Evolutionary conservation across 2,888 invertebrate species (phyloP).

Genomic region (Seladonia tumulorum): DNA sequence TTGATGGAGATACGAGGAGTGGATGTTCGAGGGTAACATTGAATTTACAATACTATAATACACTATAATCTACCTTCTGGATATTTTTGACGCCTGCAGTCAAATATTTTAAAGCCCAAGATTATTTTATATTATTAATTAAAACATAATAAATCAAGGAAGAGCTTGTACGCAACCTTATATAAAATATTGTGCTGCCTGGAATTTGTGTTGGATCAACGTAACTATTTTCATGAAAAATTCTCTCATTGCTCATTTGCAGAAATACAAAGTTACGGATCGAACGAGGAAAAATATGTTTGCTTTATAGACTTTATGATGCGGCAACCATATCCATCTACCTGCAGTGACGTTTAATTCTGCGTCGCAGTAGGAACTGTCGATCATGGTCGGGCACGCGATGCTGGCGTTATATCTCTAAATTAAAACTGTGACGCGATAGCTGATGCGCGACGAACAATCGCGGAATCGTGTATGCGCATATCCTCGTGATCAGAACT

Average conservation of each 20-base stretch:
- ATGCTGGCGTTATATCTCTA: conserved; percentile 28
- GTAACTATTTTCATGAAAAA: no score
- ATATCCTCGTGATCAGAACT: conserved; percentile 11
- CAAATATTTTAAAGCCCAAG: not conserved
- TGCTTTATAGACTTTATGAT: not conserved
- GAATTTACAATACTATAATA: not conserved
- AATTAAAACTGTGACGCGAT: conserved; percentile 42
- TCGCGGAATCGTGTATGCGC: not conserved
- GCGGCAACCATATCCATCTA: conserved; percentile 13
- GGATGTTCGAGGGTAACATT: not conserved
- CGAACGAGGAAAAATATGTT: not conserved
- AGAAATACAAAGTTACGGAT: not conserved
- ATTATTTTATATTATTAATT: no score
- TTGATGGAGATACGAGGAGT: not conserved
- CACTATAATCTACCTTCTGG: not conserved
- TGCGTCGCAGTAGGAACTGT: conserved; percentile 37
- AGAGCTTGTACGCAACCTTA: no score
- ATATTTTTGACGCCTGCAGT: not conserved
- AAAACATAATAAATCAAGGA: no score
- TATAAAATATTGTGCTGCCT: no score
- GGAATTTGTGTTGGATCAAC: no score
- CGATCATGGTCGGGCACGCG: conserved; percentile 49
- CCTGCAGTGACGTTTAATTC: conserved; percentile 39
- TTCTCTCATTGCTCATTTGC: not conserved
- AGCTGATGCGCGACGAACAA: conserved; percentile 14